Evolutionary conservation across 1,140 invertebrate species (phyloP), one percentile per base, ranked within the genome.

Genomic region (Eciton burchellii): DNA sequence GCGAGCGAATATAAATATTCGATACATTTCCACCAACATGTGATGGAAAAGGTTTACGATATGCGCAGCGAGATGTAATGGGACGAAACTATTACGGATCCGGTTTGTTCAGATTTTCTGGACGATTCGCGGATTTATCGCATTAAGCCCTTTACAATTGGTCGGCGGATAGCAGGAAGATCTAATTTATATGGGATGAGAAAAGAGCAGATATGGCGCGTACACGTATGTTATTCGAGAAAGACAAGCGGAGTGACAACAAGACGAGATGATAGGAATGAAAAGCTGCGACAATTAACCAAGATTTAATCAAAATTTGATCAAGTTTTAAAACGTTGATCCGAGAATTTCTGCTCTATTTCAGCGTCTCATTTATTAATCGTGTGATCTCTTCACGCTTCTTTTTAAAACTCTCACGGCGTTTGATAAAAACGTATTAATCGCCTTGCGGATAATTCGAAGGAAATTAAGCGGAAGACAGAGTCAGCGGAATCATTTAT

Each of bases 141-240:
- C 84, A 72, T 86, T 86, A 82, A 86, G 84, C 82, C 74, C 83
- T 84, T 84, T 71, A 68, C 63, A 74, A 60, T 84, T 86, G 76
- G 76, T 86, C 82, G 82, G 56, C 70, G 70, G 62, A 81, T 74
- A 71, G 68, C 43, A 54, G 56, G 70, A 86, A 81, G 71, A 84
- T 86, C 70, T 77, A 86, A 86, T 86, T 84, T 84, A 63, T 73
- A 47, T 24, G 47, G 4, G 56, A 45, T 35, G 41, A 45, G 49
- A 45, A 66, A 29, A 70, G 4, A 60, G 56, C 29, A 29, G 41
- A 8, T 19, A 26, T 16, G 19, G 11, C 29, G 0, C 12, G 14
- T 3, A 24, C 21, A 45, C 29, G 9, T 8, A 19, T n/a, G 21
- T 8, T 9, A 5, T 16, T 65, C 49, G 12, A 12, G 56, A 56